Evolutionary conservation across 2,797 vertebrate species (phyloP).

Genomic region (Corythornis leucogaster): DNA sequence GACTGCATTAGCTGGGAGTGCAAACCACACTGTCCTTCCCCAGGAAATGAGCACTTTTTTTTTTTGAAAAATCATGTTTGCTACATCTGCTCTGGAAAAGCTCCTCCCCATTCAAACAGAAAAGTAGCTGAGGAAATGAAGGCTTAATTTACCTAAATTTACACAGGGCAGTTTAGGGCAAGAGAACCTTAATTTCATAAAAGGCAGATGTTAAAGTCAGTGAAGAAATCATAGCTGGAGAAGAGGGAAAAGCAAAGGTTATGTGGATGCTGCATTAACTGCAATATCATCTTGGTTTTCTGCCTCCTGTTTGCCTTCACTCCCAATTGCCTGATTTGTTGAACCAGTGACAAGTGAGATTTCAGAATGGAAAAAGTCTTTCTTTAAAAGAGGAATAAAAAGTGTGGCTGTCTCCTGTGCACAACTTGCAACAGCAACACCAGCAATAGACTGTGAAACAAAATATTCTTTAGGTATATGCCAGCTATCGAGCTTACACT

Average conservation of each 20-base stretch:
- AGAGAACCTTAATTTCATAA: not conserved
- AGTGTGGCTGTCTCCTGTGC: not conserved
- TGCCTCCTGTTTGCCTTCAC: not conserved
- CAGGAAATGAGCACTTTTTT: not conserved
- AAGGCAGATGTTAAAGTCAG: not conserved
- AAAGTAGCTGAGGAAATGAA: not conserved
- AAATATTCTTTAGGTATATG: conserved; percentile 31
- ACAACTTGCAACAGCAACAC: not conserved
- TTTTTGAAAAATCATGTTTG: not conserved
- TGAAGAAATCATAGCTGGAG: not conserved
- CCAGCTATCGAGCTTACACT: not conserved
- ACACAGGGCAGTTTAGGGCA: not conserved
- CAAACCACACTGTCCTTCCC: not conserved
- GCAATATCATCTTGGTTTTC: not conserved
- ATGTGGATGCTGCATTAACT: not conserved
- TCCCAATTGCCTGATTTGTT: not conserved
- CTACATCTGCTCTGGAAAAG: not conserved
- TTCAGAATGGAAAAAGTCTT: not conserved
- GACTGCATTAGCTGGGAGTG: not conserved
- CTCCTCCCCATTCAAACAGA: not conserved
- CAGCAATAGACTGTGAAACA: not conserved
- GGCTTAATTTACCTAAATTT: not conserved
- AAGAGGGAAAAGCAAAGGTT: not conserved
- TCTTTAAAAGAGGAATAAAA: not conserved
- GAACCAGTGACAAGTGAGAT: not conserved